Percentiles rank a stretch among this genome's conserved stretches.
phyloP scores from a whole-genome alignment of 2,888 invertebrate species.

The Leptinotarsa haldemani region DNA sequence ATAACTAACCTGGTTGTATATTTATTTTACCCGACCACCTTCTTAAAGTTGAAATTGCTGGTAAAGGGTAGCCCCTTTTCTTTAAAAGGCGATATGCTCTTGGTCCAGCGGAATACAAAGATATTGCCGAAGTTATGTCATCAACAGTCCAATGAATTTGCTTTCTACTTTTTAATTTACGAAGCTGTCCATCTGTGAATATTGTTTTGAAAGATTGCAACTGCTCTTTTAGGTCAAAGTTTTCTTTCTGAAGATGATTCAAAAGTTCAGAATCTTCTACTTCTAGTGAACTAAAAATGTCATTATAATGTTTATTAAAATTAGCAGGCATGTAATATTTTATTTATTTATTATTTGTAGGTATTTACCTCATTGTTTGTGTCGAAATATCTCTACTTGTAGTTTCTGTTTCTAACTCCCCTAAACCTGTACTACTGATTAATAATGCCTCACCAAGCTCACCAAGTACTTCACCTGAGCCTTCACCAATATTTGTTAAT shows the following conservation, averaged over 20 bases:
- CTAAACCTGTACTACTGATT: background rate
- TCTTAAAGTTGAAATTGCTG: conserved; percentile 44
- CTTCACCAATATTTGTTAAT: background rate
- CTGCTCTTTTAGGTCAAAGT: background rate
- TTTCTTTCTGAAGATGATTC: conserved; percentile 17
- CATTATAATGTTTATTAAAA: conserved; percentile 1
- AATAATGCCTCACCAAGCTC: background rate
- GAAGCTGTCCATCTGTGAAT: conserved; percentile 42
- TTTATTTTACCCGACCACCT: conserved; percentile 45
- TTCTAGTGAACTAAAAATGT: conserved; percentile 3
- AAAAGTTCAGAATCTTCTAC: conserved; percentile 4
- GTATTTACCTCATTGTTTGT: background rate
- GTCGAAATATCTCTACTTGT: background rate
- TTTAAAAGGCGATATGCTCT: conserved; percentile 26
- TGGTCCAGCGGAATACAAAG: conserved; percentile 40
- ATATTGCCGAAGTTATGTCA: conserved; percentile 38
- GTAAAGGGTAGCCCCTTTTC: conserved; percentile 42
- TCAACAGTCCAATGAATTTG: conserved; percentile 38
- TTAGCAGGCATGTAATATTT: conserved; percentile 1
- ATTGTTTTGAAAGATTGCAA: conserved; percentile 28
- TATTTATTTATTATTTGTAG: background rate
- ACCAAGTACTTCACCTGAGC: conserved; percentile 1
- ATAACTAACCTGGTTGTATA: conserved; percentile 28
- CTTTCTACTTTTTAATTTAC: conserved; percentile 39
- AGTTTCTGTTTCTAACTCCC: background rate